Base-by-base conservation (phyloP, 2,797 vertebrate genomes). In the Microctenopoma lineatum region DNA sequence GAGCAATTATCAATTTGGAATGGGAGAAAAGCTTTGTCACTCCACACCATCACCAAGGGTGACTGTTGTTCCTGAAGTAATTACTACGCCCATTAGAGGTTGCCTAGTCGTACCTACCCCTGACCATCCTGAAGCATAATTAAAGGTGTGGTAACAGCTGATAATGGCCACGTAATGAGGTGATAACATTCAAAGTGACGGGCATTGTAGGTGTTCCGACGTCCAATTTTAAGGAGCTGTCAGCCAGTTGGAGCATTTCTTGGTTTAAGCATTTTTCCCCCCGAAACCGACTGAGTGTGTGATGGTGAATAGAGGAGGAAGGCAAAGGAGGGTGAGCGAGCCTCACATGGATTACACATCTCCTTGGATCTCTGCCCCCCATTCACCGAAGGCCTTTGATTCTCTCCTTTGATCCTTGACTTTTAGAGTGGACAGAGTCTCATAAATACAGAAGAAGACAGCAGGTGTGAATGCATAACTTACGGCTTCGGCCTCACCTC, bases 391-490 rank as follows among this genome's bases (percentile, higher is more conserved):
- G 63, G 71, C 77, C 84, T 89, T 84, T 87, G 82, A 87, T 83
- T 83, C 74, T 21, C 2, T 45, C 44, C 80, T 88, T 89, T 92
- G 90, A 90, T 92, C 88, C 70, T 69, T 76, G 78, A 86, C 87
- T 90, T 85, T 88, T 72, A 66, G 64, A 80, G 66, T 75, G 79
- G 85, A 81, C 82, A 65, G 69, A 60, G 70, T 79, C 87, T 90
- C 87, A 89, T 90, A 86, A 88, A 90, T 90, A 87, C 58, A 84
- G 66, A 61, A 70, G 66, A 68, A 60, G 59, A 87, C 83, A 90
- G 85, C 88, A 87, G 86, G 75, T 86, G 84, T 56, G 82, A 80
- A 85, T 84, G 84, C 77, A 87, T 90, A 90, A 87, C 79, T 87
- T 77, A 85, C 62, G 53, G 78, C 79, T 70, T 39, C 18, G 32